Evolutionary conservation across 1,140 invertebrate genomes (phyloP), one percentile per base, ranked within the genome.

Genomic region (Eubasilissa regina): DNA sequence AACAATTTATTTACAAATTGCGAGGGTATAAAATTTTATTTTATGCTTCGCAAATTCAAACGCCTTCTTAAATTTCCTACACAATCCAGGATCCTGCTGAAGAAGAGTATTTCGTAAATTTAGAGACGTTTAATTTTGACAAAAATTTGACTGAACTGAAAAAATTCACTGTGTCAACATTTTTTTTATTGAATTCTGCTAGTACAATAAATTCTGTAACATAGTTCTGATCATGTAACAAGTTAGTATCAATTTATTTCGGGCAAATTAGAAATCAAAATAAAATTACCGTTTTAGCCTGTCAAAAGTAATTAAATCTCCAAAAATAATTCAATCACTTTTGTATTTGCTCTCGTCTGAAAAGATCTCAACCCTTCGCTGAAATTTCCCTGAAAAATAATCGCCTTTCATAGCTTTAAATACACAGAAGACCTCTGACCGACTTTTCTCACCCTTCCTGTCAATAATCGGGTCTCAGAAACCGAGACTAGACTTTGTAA

Each of bases 1-100:
- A 78, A 58, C 77, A 73, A 72, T 78, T 78, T 78, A 62, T 62
- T 78, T 56, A 73, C 77, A 78, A 78, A 78, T 73, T 72, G 68
- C 66, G 21, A 55, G 43, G 58, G 13, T 12, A 60, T 78, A 78
- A 78, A 78, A 78, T 58, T 78, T 78, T 78, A 78, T 78, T 53
- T 68, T 21, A 56, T 48, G 58, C 58, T 19, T 9, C n/a, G 56
- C 19, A 62, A 15, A 75, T 56, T 56, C 66, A 35, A 35, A 35
- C 25, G 25, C 25, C 25, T 35, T 35, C 25, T 35, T 35, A 35
- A 35, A 35, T 35, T 35, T 35, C 25, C 25, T 35, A 3, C 25
- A 35, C 25, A 35, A 35, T 35, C 25, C 25, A 35, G 25, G 25
- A 35, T 35, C 25, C 25, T 3, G 25, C 25, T 35, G 25, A 35